Base-by-base conservation (phyloP, 1,140 invertebrate species). In the Drosophila pseudoananassae region DNA sequence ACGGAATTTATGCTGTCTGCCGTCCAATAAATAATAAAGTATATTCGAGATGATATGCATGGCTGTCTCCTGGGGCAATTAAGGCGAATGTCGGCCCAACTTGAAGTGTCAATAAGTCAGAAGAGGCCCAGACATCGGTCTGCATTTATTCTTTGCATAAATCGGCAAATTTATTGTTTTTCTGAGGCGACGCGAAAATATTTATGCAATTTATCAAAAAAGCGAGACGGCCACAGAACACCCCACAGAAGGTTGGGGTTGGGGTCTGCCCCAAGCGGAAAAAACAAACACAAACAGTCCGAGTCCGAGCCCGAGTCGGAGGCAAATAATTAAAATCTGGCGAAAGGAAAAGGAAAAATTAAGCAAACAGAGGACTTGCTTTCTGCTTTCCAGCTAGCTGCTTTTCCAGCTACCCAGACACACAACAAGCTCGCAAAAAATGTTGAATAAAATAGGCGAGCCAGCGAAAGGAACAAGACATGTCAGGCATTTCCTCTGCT, bases 401-500 rank as follows among this genome's bases (percentile, higher is more conserved):
- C n/a, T n/a, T n/a, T n/a, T 20, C 20, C 20, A 20, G 20, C n/a
- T n/a, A n/a, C n/a, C n/a, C n/a, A n/a, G 20, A 29, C 27, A 53
- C 57, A 55, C 58, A 52, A 51, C 55, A 61, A 53, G 51, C 33
- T 9, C 29, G 60, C 57, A 57, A 53, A 51, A 69, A 60, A 71
- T 43, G 46, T 56, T 52, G 52, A 63, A 73, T 78, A 68, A 61
- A 57, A 70, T 38, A 83, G 75, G 60, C 47, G 51, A 69, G 66
- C 59, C 68, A 64, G 72, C 52, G 56, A 76, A 76, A 69, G 72
- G 81, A 79, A 79, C 81, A 74, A 85, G 76, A 85, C 61, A 77
- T 85, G 81, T 85, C 69, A 80, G 74, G 81, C 74, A 85, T 85
- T 80, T 85, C 82, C 77, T 81, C 64, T 70, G 68, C 77, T 73